Evolutionary conservation across 2,113 vertebrate genomes (phyloP).

Genomic region (Podilymbus podiceps): DNA sequence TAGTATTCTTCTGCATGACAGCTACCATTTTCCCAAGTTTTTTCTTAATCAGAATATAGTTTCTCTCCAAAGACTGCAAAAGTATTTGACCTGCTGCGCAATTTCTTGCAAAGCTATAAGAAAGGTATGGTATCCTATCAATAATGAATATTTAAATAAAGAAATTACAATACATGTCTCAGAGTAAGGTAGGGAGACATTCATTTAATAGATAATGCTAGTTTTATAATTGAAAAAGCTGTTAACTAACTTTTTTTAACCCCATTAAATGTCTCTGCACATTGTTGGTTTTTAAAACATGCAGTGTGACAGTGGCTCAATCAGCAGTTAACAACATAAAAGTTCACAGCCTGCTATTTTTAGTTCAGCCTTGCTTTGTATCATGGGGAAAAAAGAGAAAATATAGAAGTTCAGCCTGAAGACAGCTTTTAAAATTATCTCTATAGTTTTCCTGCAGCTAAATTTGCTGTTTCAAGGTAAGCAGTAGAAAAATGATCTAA

Average conservation of each 20-base stretch:
- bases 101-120: neutral
- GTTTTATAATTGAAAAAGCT: neutral
- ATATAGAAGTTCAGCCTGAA: constrained; percentile 11
- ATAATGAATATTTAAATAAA: neutral
- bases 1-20: neutral
- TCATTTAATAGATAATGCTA: neutral
- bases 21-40: neutral
- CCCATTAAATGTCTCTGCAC: constrained; percentile 9
- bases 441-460: constrained; percentile 4
- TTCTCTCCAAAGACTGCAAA: neutral
- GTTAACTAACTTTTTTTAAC: neutral
- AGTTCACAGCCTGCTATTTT: constrained; percentile 50
- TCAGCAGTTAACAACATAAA: constrained; percentile 33
- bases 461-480: constrained; percentile 58
- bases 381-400: constrained; percentile 38
- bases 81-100: neutral
- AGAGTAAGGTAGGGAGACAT: neutral
- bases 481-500: neutral
- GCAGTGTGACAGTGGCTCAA: constrained; percentile 43
- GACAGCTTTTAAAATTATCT: constrained; percentile 57
- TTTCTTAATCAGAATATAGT: neutral
- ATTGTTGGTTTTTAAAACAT: constrained; percentile 23
- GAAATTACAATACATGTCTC: neutral
- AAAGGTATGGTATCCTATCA: neutral
- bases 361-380: constrained; percentile 47